Conservation (phyloP, 64 coral and sea anemone genomes). For the Orbicella faveolata region DNA sequence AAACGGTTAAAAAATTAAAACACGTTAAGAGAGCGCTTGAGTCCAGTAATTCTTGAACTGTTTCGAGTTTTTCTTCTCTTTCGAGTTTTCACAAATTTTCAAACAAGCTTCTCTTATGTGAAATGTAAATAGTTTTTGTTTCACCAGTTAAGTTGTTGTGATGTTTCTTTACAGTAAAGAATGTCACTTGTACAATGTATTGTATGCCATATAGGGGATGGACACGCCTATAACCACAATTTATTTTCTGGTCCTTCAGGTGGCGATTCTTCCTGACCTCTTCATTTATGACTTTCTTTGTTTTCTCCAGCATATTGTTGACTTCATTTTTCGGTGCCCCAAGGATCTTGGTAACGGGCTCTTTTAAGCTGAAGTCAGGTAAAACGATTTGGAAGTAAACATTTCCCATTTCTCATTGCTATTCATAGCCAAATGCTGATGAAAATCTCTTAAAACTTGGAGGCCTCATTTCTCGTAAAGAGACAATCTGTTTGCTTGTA, state of each 20-base stretch:
- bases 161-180: conserved; percentile 68
- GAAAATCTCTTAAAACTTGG: conserved; percentile 62
- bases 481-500: conserved; percentile 38
- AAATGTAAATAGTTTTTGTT: conserved; percentile 52
- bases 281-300: too few relatives aligned
- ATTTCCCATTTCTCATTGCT: conserved; percentile 76
- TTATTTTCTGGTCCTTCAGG: too few relatives aligned
- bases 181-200: conserved; percentile 20
- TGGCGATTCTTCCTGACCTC: too few relatives aligned
- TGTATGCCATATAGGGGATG: too few relatives aligned
- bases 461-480: conserved; percentile 4
- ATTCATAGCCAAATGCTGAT: conserved; percentile 44
- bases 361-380: conserved; percentile 61
- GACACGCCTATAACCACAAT: too few relatives aligned
- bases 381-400: conserved; percentile 72
- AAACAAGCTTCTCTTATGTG: conserved; percentile 63
- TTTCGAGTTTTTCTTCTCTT: neutral
- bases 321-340: conserved; percentile 56
- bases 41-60: too few relatives aligned
- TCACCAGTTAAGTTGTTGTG: neutral
- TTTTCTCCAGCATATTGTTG: too few relatives aligned
- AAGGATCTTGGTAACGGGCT: conserved; percentile 1
- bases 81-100: conserved; percentile 41
- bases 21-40: too few relatives aligned
- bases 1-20: too few relatives aligned